Percentiles rank a stretch among this genome's conserved stretches.
phyloP scores from a whole-genome alignment of 2,888 invertebrate genomes.

The Plebejus melissa region DNA sequence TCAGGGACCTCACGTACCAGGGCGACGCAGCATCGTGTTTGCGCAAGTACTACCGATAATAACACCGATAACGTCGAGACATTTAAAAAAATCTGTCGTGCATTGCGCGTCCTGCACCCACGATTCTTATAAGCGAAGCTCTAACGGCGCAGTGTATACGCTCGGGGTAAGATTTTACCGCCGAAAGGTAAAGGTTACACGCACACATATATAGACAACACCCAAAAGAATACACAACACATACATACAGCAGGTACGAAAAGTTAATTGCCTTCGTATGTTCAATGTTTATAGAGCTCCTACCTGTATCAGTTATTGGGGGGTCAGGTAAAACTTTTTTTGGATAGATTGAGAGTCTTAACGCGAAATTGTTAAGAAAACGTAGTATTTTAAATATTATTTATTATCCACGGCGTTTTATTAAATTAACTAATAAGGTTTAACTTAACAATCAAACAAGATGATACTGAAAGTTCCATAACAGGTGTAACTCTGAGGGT shows the following conservation, averaged over 20 bases:
- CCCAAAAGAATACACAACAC: constrained; percentile 43
- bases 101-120: neutral
- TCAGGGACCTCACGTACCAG: constrained; percentile 46
- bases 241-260: constrained; percentile 64
- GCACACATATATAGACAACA: constrained; percentile 34
- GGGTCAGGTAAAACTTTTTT: constrained; percentile 41
- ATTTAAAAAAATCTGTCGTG: neutral
- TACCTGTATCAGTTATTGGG: constrained; percentile 55
- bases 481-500: neutral
- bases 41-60: constrained; percentile 55
- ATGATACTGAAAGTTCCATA: neutral
- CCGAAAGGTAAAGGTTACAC: constrained; percentile 31
- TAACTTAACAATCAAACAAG: neutral
- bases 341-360: constrained; percentile 21
- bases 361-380: constrained; percentile 13
- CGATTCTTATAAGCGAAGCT: neutral
- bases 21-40: constrained; percentile 55
- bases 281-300: constrained; percentile 67
- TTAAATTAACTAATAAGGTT: neutral
- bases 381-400: neutral
- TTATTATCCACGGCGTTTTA: neutral
- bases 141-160: constrained; percentile 26
- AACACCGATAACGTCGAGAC: constrained; percentile 1
- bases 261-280: constrained; percentile 77
- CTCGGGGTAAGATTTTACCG: neutral